Evolutionary conservation across 2,888 invertebrate species (phyloP).

Genomic region (Sarcophaga variegata): DNA sequence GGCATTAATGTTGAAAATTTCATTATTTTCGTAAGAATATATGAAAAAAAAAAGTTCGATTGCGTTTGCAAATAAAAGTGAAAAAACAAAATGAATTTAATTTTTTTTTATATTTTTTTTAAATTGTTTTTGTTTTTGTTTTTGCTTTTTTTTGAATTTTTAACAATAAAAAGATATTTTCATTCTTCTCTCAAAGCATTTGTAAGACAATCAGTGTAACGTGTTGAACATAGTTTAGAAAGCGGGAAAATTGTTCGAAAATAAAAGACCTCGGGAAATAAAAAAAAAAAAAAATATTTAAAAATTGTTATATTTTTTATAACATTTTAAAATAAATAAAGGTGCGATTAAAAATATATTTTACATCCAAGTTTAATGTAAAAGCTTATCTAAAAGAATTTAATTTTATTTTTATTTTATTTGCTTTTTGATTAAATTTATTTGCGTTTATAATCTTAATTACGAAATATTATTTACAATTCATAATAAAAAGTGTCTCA

Average conservation of each 20-base stretch:
- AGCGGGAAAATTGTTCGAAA: slow-evolving; percentile 38
- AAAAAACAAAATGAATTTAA: slow-evolving; percentile 34
- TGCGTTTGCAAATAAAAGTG: slow-evolving; percentile 41
- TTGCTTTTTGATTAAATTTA: background rate
- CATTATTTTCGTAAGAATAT: too few relatives aligned
- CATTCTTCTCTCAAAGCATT: slow-evolving; percentile 52
- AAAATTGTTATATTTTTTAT: background rate
- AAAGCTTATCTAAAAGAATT: background rate
- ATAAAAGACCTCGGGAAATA: background rate
- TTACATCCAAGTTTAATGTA: background rate
- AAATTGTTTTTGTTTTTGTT: too few relatives aligned
- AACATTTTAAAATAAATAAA: background rate
- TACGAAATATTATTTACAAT: slow-evolving; percentile 31
- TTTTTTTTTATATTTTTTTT: slow-evolving; percentile 19
- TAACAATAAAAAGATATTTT: slow-evolving; percentile 55
- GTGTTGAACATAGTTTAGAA: slow-evolving; percentile 52
- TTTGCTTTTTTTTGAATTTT: slow-evolving; percentile 3
- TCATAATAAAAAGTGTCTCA: slow-evolving; percentile 19
- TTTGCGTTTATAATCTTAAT: background rate
- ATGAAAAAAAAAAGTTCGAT: background rate
- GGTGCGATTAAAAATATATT: slow-evolving; percentile 20
- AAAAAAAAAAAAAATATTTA: slow-evolving; percentile 14
- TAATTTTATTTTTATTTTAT: too few relatives aligned
- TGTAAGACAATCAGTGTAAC: slow-evolving; percentile 50
- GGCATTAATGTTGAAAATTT: too few relatives aligned